Evolutionary conservation across 2,797 vertebrate species (phyloP).

Genomic region (Naso thynnoides): DNA sequence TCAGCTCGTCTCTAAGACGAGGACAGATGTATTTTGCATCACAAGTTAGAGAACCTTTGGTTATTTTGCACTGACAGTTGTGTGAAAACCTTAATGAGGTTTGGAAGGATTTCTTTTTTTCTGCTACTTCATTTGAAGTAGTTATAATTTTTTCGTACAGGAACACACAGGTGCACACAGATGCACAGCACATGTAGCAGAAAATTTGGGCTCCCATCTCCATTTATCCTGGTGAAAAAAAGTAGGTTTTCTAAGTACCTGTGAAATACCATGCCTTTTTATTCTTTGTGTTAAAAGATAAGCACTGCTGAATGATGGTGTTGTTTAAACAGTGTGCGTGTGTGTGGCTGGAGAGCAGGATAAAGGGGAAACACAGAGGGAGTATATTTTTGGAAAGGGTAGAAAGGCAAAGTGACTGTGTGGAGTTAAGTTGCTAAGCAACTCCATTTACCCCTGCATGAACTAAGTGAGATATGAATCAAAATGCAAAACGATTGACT

Average conservation of each 20-base stretch:
- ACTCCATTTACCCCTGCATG: constrained; percentile 54
- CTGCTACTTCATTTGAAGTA: too few relatives aligned
- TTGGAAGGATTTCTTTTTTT: too few relatives aligned
- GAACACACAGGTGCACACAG: background rate
- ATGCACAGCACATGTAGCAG: background rate
- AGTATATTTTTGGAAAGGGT: constrained; percentile 32
- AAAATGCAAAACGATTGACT: constrained; percentile 44
- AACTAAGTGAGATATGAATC: constrained; percentile 51
- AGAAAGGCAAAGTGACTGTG: constrained; percentile 34
- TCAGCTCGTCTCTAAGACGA: too few relatives aligned
- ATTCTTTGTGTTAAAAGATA: background rate
- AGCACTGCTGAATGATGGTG: background rate
- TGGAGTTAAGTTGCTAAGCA: constrained; percentile 74
- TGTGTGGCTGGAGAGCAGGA: background rate
- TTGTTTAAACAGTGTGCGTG: background rate
- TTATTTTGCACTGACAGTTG: too few relatives aligned
- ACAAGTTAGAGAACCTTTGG: too few relatives aligned
- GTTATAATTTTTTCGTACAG: background rate
- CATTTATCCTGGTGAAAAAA: background rate
- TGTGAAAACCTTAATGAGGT: too few relatives aligned
- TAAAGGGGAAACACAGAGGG: background rate
- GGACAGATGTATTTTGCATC: too few relatives aligned
- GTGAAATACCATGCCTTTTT: background rate
- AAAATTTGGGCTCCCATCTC: background rate
- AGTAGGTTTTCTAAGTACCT: too few relatives aligned